Evolutionary conservation across 1,140 invertebrate genomes (phyloP), one percentile per base, ranked within the genome.

Genomic region (Ruditapes philippinarum): DNA sequence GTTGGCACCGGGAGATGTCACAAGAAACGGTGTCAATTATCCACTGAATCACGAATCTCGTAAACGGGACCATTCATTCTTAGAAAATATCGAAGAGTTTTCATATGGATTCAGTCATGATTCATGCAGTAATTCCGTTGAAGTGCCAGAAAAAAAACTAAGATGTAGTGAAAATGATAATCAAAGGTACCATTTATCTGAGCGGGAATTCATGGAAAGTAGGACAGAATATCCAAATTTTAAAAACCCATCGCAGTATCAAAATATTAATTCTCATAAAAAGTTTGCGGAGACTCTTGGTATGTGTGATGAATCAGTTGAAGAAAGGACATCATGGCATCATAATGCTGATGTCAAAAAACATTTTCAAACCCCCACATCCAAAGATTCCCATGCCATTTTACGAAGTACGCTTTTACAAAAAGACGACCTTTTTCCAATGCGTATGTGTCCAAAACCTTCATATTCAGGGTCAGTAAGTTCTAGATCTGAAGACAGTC

Each of bases 371-470:
- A 25, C 70, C 2, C n/a, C 70, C 3, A 45, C 14, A 11, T 49
- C 40, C 25, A 38, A 74, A 28, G 70, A 74, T 14, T 49, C 70
- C 1, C 70, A 74, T 74, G 38, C 70, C 14, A 74, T 74, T 12
- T 74, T 74, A 74, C 38, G 70, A 28, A 74, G 40, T n/a, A 74
- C 70, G 45, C n/a, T 74, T 5, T 42, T 42, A 25, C 70, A 74
- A n/a, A 40, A 40, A 49, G 70, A 74, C n/a, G 25, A 49, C 57
- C 14, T 62, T 7, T n/a, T 62, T 28, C 1, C 57, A 28, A 1
- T 62, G 57, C 25, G 1, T 11, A 28, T 25, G 28, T 62, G 57
- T 28, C 57, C 22, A 9, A 25, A 62, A 25, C 11, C 57, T 62
- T 0, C n/a, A n/a, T 62, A 62, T 62, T 62, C 57, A 25, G 57